Evolutionary conservation across 2,113 vertebrate genomes (phyloP).

Genomic region (Corydoras maculifer): DNA sequence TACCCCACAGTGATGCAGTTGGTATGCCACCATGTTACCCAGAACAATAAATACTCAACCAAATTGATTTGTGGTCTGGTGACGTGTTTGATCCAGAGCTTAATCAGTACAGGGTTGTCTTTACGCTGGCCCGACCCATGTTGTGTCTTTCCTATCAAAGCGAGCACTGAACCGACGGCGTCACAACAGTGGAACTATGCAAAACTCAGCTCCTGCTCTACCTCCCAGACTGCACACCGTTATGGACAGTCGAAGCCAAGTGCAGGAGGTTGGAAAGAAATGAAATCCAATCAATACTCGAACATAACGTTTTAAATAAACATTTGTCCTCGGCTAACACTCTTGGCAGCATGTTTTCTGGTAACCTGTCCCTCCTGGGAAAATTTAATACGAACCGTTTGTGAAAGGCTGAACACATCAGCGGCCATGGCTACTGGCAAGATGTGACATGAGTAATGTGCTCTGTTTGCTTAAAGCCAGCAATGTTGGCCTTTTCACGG

Average conservation of each 20-base stretch:
- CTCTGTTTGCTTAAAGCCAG: conserved; percentile 57
- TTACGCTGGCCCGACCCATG: no score
- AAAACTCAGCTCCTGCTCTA: conserved; percentile 37
- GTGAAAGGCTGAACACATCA: conserved; percentile 53
- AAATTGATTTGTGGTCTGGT: no score
- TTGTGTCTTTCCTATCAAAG: no score
- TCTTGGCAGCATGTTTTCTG: conserved; percentile 17
- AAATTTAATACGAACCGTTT: conserved; percentile 57
- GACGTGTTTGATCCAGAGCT: no score
- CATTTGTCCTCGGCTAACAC: conserved; percentile 51
- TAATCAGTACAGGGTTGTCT: no score
- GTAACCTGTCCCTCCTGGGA: conserved; percentile 63
- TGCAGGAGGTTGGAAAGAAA: conserved; percentile 48
- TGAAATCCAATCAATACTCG: conserved; percentile 68
- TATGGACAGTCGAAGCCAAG: conserved; percentile 67
- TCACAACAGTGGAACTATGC: no score
- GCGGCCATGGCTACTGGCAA: conserved; percentile 58
- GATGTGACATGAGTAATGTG: conserved; percentile 46
- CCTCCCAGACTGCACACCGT: conserved; percentile 24
- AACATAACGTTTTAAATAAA: conserved; percentile 74
- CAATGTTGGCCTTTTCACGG: conserved; percentile 43
- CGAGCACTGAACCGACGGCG: no score
- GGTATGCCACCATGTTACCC: no score
- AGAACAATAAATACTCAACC: no score
- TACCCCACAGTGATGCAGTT: no score